Evolutionary conservation across 1,140 invertebrate genomes (phyloP).

Genomic region (Ylistrum balloti): DNA sequence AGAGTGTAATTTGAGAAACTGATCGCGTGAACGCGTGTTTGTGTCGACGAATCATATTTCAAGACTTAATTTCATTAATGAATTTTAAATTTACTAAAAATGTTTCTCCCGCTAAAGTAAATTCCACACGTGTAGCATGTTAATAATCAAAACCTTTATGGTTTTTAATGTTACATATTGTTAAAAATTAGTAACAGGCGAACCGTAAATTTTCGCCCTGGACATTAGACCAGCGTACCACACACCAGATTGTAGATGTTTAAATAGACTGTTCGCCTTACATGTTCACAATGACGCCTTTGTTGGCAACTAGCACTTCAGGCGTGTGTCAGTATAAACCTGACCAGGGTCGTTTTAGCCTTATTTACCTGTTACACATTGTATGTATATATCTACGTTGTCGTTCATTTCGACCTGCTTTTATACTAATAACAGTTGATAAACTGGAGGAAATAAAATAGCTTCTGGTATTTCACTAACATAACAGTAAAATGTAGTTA

Average conservation of each 20-base stretch:
- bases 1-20: not conserved
- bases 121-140: not conserved
- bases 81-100: not conserved
- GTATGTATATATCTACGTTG: not conserved
- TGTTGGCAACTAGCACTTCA: not conserved
- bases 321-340: not conserved
- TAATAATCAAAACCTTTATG: no score
- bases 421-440: no score
- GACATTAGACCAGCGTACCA: not conserved
- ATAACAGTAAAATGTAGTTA: no score
- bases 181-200: not conserved
- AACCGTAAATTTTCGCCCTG: not conserved
- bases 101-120: not conserved
- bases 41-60: not conserved
- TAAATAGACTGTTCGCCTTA: not conserved
- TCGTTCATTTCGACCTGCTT: not conserved
- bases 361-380: not conserved
- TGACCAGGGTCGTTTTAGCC: not conserved
- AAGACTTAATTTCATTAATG: not conserved
- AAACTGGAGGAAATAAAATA: no score
- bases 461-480: no score
- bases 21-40: not conserved
- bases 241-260: no score
- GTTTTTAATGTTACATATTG: no score
- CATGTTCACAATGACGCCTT: not conserved